These are phyloP conservation scores for Gephyroberyx darwinii DNA, from an alignment of 2,797 vertebrate genomes.

Conservation along the genomic window DNA sequence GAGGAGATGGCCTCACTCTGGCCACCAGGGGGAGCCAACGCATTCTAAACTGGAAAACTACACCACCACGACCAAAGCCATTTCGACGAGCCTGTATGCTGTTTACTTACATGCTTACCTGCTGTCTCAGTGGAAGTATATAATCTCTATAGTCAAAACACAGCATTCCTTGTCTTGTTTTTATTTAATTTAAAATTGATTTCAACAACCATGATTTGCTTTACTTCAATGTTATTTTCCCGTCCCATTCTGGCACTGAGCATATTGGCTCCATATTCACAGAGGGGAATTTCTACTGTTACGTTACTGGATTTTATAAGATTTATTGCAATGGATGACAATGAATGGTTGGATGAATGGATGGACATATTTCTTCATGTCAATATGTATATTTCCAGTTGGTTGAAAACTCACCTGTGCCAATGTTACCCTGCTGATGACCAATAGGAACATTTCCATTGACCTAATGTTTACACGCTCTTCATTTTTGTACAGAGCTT, in stretches of 20 bases:
- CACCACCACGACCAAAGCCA: constrained; percentile 66
- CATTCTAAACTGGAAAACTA: constrained; percentile 38
- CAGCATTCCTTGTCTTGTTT: constrained; percentile 45
- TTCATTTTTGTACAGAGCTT: constrained; percentile 69
- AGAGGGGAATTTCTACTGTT: constrained; percentile 32
- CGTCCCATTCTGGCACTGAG: constrained; percentile 40
- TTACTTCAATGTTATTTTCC: constrained; percentile 17
- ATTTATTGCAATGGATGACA: constrained; percentile 19
- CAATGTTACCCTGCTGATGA: constrained; percentile 79
- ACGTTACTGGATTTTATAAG: constrained; percentile 27
- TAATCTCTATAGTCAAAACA: constrained; percentile 25
- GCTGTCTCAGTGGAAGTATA: constrained; percentile 46
- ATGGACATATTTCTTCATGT: constrained; percentile 34
- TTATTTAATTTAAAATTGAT: constrained; percentile 43
- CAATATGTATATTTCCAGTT: constrained; percentile 35
- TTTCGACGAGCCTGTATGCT: constrained; percentile 24
- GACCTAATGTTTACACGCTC: constrained; percentile 67
- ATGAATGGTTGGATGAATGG: constrained; percentile 25
- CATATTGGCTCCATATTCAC: constrained; percentile 44
- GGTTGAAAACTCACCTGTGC: constrained; percentile 77
- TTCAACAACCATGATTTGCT: constrained; percentile 41
- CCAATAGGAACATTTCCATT: constrained; percentile 59
- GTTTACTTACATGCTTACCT: constrained; percentile 45
- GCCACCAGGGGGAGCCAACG: constrained; percentile 69
- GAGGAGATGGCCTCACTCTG: constrained; percentile 14